Conservation (phyloP, 2,888 invertebrate genomes). For the Cephus runcator region DNA sequence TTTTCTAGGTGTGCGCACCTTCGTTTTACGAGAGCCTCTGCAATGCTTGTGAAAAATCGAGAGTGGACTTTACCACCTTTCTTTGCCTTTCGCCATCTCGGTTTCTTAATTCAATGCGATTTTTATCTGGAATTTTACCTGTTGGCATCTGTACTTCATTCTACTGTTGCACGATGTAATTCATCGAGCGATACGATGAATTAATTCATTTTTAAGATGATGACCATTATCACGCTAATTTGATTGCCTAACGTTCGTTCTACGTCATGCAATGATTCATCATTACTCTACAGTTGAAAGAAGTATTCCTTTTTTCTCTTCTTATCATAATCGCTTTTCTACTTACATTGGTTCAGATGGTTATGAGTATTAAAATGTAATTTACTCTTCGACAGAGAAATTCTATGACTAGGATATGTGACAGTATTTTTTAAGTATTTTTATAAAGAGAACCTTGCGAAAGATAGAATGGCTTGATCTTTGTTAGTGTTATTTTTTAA, state of each 20-base stretch:
- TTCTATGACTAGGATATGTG: not conserved
- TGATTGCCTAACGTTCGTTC: not conserved
- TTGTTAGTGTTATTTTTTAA: not conserved
- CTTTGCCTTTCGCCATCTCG: not conserved
- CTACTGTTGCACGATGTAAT: not conserved
- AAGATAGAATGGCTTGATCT: not conserved
- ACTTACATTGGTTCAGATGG: not conserved
- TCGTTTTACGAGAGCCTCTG: not conserved
- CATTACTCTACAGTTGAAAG: not conserved
- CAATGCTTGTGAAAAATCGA: not conserved
- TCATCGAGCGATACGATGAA: not conserved
- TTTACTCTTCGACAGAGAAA: not conserved
- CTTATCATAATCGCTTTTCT: not conserved
- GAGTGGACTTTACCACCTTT: not conserved
- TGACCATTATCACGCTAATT: not conserved
- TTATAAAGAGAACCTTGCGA: not conserved
- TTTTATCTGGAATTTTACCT: not conserved
- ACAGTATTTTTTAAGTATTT: not conserved
- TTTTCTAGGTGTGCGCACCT: constrained; percentile 6
- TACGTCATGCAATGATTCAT: not conserved
- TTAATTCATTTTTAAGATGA: not conserved
- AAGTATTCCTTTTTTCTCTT: not conserved
- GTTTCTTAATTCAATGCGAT: not conserved
- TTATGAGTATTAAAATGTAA: not conserved
- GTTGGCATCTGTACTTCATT: not conserved